phyloP scores from a whole-genome alignment of 53 echinoderm and acorn worm genomes.

The Mesocentrotus franciscanus region DNA sequence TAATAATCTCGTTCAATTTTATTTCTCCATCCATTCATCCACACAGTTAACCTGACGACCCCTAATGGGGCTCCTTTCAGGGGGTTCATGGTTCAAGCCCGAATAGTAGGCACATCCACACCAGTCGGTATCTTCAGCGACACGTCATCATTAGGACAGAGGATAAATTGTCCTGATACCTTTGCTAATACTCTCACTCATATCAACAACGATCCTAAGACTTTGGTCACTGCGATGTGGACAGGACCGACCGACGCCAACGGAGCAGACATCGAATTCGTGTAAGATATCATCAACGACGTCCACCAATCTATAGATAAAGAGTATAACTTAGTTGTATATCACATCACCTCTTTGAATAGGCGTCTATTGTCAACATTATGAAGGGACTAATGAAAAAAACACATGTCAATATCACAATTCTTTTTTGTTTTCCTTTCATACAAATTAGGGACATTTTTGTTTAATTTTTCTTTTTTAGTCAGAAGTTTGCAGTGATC shows the following conservation, averaged over 20 bases:
- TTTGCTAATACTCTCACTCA: conserved; percentile 61
- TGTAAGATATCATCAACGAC: conserved; percentile 41
- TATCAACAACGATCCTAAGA: conserved; percentile 15
- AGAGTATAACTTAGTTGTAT: neutral
- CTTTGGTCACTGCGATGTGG: conserved; percentile 26
- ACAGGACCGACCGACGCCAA: neutral
- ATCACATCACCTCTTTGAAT: neutral
- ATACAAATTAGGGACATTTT: no score
- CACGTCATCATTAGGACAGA: neutral
- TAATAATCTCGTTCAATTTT: neutral
- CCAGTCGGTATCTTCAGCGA: conserved; percentile 74
- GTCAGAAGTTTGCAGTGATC: no score
- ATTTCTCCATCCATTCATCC: neutral
- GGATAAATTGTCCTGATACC: neutral
- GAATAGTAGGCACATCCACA: conserved; percentile 27
- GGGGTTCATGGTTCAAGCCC: conserved; percentile 77
- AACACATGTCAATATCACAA: no score
- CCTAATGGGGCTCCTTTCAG: conserved; percentile 34
- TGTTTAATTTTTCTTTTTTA: no score
- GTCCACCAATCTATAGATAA: neutral
- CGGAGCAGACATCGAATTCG: conserved; percentile 34
- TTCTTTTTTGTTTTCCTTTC: no score
- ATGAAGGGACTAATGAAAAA: no score
- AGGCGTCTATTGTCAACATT: neutral
- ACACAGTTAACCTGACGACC: conserved; percentile 46